Conservation (phyloP, 1,140 invertebrate species). For the Camponotus vicinus region DNA sequence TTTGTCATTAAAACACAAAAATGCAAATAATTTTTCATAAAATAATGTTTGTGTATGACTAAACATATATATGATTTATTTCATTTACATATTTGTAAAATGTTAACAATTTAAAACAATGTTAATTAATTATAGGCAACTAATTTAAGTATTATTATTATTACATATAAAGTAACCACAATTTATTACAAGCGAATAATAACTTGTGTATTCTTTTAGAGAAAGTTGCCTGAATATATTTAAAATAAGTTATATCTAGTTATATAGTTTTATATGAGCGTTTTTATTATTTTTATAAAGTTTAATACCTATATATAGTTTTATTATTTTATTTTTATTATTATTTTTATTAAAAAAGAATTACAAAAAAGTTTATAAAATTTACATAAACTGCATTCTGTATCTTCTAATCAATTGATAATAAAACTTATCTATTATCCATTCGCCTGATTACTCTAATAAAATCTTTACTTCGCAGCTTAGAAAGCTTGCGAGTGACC, state of each 20-base stretch:
- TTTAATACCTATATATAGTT: no score
- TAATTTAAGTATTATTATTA: background rate
- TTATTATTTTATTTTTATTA: background rate
- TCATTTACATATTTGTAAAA: background rate
- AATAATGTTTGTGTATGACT: background rate
- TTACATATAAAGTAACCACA: background rate
- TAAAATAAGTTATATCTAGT: background rate
- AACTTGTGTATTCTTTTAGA: background rate
- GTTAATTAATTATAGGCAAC: background rate
- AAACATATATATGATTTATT: background rate
- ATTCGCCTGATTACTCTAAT: background rate
- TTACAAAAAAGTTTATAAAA: background rate
- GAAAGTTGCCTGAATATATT: background rate
- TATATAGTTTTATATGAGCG: no score
- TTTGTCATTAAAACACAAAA: background rate
- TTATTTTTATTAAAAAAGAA: background rate
- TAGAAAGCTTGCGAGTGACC: constrained; percentile 61
- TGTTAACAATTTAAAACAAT: background rate
- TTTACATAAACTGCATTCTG: background rate
- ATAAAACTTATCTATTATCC: background rate
- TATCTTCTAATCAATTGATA: background rate
- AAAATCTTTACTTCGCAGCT: constrained; percentile 60
- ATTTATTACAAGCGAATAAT: background rate
- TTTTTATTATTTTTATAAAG: no score
- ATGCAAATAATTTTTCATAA: background rate